phyloP scores from a whole-genome alignment of 2,113 vertebrate species.

The Gnathochromis pfefferi region DNA sequence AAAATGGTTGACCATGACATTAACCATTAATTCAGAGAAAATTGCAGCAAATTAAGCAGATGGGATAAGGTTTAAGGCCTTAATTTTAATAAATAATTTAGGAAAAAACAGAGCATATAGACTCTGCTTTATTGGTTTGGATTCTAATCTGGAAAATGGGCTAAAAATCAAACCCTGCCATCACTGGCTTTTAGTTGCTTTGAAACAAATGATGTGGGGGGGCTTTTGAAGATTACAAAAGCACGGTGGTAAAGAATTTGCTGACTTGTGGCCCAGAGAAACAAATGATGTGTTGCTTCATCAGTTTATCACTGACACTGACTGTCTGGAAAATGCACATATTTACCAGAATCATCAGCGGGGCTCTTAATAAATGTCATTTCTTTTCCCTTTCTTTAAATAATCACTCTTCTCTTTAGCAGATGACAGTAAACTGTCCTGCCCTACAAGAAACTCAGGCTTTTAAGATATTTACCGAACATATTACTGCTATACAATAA shows the following conservation, averaged over 20 bases:
- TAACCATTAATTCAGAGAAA: constrained; percentile 38
- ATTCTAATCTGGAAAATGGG: constrained; percentile 63
- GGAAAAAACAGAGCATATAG: not conserved
- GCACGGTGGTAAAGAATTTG: constrained; percentile 37
- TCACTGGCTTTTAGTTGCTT: constrained; percentile 39
- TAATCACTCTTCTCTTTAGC: not conserved
- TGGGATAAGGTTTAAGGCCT: constrained; percentile 1
- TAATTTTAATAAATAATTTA: not conserved
- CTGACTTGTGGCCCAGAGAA: constrained; percentile 38
- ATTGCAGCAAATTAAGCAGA: constrained; percentile 31
- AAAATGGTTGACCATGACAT: constrained; percentile 30
- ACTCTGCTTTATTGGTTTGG: constrained; percentile 34
- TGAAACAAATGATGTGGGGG: constrained; percentile 30
- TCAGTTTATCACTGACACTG: constrained; percentile 44
- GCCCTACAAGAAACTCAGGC: not conserved
- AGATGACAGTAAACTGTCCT: not conserved
- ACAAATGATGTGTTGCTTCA: constrained; percentile 34
- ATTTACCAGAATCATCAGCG: constrained; percentile 24
- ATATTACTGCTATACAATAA: not conserved
- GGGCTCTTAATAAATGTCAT: not conserved
- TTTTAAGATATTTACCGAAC: not conserved
- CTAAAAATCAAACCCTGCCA: constrained; percentile 51
- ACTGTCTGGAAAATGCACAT: not conserved
- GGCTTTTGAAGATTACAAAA: constrained; percentile 17
- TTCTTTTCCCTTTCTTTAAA: constrained; percentile 1